A percentile compares a stretch with the other conserved stretches of the same genome.
phyloP scores from a whole-genome alignment of 2,797 vertebrate species.

The Morelia viridis region DNA sequence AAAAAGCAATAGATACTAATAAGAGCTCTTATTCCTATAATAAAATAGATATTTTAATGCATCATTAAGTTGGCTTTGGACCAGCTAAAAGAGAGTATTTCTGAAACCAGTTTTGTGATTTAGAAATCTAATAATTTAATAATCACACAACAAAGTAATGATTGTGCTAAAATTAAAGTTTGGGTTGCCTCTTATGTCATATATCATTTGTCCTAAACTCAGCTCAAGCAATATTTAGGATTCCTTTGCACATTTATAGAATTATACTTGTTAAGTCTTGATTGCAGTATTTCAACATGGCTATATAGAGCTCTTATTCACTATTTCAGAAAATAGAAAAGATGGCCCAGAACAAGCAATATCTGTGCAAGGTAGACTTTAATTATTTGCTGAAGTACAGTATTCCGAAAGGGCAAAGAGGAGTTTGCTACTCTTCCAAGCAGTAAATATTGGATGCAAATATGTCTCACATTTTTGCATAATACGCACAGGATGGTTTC shows the following conservation, averaged over 20 bases:
- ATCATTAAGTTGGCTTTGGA: conserved; percentile 1
- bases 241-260: neutral
- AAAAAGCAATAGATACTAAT: neutral
- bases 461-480: neutral
- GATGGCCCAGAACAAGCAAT: neutral
- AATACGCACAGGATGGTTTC: neutral
- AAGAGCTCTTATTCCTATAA: conserved; percentile 31
- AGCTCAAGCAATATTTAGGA: neutral
- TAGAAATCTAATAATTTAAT: neutral
- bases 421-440: neutral
- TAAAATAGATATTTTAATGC: conserved; percentile 17
- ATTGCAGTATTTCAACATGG: neutral
- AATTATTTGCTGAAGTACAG: neutral
- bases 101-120: neutral
- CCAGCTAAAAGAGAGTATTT: neutral
- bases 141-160: neutral
- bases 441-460: neutral
- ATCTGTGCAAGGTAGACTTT: neutral
- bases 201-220: neutral
- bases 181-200: neutral
- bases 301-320: neutral
- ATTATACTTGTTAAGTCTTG: no score
- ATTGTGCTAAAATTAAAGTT: neutral
- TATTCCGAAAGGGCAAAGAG: neutral
- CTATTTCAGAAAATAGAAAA: neutral